Conservation (phyloP, 1,140 invertebrate genomes). For the Drosophila erecta region DNA sequence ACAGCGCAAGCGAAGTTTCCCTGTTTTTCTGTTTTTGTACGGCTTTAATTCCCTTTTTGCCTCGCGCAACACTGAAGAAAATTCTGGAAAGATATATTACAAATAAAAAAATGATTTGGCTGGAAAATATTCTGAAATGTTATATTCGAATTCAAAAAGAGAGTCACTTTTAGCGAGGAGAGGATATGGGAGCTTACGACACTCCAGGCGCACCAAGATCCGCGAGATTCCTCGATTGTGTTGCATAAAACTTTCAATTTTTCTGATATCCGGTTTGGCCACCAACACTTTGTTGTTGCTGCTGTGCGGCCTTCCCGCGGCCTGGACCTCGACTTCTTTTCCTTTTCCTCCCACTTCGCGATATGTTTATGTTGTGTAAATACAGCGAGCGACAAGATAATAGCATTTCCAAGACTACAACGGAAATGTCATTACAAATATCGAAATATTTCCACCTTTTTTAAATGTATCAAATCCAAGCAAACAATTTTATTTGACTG, state of each 20-base stretch:
- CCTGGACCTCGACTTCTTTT: slow-evolving; percentile 35
- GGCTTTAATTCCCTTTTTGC: slow-evolving; percentile 64
- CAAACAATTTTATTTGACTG: not conserved
- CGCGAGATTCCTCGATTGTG: slow-evolving; percentile 3
- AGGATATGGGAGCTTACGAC: not conserved
- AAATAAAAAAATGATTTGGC: too few species aligned
- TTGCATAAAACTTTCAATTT: slow-evolving; percentile 78
- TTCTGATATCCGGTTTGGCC: slow-evolving; percentile 72
- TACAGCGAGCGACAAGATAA: not conserved
- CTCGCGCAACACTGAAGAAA: not conserved
- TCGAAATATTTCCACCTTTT: not conserved
- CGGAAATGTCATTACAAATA: not conserved
- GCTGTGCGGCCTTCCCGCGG: slow-evolving; percentile 30
- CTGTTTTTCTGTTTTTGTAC: slow-evolving; percentile 60
- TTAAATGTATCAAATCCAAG: too few species aligned
- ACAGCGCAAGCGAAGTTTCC: slow-evolving; percentile 30
- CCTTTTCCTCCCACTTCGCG: slow-evolving; percentile 17
- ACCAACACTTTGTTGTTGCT: slow-evolving; percentile 47
- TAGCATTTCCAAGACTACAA: not conserved
- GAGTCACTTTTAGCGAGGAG: slow-evolving; percentile 30
- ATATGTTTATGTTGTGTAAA: slow-evolving; percentile 15
- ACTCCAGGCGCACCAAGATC: slow-evolving; percentile 11
- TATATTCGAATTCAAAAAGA: not conserved
- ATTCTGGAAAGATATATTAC: not conserved
- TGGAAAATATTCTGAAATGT: too few species aligned